phyloP scores from a whole-genome alignment of 2,113 vertebrate genomes.

The Oreochromis tanganicae region DNA sequence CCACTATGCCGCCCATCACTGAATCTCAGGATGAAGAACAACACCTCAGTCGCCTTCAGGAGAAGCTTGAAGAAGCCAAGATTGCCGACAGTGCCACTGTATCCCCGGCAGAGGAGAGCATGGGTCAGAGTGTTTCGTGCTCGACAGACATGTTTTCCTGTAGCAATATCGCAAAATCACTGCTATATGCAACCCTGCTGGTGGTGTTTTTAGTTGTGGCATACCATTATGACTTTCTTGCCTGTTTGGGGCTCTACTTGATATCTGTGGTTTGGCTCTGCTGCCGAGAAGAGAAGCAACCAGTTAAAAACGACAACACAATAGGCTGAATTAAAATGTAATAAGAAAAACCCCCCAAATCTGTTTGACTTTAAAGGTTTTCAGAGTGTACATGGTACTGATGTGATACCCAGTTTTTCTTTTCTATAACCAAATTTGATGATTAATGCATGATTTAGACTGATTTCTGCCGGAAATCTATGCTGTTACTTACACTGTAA shows the following conservation, averaged over 20 bases:
- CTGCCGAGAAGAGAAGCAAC: constrained; percentile 68
- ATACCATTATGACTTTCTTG: constrained; percentile 85
- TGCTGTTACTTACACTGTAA: not conserved
- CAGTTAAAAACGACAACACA: constrained; percentile 64
- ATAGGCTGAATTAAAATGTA: not conserved
- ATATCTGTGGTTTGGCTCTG: constrained; percentile 85
- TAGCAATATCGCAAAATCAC: constrained; percentile 69
- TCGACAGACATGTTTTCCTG: constrained; percentile 66
- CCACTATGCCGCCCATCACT: constrained; percentile 61
- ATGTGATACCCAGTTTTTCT: not conserved
- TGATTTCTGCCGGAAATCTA: not conserved
- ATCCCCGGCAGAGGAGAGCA: constrained; percentile 25
- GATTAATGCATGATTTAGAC: not conserved
- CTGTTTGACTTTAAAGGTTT: not conserved
- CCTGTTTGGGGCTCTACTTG: constrained; percentile 85
- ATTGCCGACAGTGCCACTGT: not conserved
- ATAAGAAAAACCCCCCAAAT: not conserved
- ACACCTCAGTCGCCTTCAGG: not conserved
- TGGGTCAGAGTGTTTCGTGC: constrained; percentile 20
- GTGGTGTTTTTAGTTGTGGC: constrained; percentile 79
- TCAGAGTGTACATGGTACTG: not conserved
- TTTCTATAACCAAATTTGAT: not conserved
- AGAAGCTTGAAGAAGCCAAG: not conserved
- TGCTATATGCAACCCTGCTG: constrained; percentile 75
- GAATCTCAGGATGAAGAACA: constrained; percentile 67